Conservation (phyloP, 2,113 vertebrate genomes). For the Pholis gunnellus region DNA sequence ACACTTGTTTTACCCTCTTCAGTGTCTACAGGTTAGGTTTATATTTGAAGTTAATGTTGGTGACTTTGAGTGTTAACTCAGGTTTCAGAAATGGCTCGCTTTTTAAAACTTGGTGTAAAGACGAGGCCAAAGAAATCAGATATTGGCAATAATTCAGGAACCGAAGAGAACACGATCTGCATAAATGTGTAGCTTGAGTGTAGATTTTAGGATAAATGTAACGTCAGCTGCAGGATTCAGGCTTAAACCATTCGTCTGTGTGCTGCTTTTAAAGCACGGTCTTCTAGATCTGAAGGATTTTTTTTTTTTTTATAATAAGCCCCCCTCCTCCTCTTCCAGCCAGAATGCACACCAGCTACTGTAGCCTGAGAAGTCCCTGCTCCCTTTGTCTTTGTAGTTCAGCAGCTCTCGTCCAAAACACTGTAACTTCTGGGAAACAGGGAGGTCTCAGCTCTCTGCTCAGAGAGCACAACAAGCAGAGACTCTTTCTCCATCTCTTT, state of each 20-base stretch:
- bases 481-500: conserved; percentile 58
- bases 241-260: conserved; percentile 40
- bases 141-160: conserved; percentile 37
- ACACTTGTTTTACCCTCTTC: neutral
- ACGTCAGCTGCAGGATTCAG: conserved; percentile 43
- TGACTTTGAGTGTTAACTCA: conserved; percentile 27
- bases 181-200: conserved; percentile 22
- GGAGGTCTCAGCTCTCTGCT: conserved; percentile 65
- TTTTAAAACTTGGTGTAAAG: conserved; percentile 14
- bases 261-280: conserved; percentile 35
- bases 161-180: conserved; percentile 14
- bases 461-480: conserved; percentile 55
- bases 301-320: conserved; percentile 50
- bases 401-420: conserved; percentile 68
- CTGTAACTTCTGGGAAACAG: conserved; percentile 74
- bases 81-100: neutral
- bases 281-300: conserved; percentile 54
- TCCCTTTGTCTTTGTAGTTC: conserved; percentile 79
- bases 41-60: conserved; percentile 25
- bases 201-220: conserved; percentile 35
- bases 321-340: conserved; percentile 23
- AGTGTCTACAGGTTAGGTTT: conserved; percentile 8
- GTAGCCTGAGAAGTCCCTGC: conserved; percentile 72
- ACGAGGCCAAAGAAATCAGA: conserved; percentile 10
- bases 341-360: conserved; percentile 58